These are phyloP conservation scores for Sebastes elongatus DNA, from an alignment of 2,797 vertebrate species.

Conservation along the genomic window DNA sequence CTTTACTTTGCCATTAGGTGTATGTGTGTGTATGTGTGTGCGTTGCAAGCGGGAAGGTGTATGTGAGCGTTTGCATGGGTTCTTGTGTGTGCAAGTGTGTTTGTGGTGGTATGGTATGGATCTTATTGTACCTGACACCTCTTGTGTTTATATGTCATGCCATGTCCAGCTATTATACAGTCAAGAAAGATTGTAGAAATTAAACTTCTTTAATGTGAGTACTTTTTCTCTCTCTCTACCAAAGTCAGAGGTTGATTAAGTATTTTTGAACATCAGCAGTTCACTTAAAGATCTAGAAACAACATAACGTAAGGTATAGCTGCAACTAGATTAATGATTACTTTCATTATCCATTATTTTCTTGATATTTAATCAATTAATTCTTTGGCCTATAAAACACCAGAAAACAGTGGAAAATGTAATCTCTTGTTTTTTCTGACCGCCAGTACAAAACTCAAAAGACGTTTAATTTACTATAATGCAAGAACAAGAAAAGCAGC, in stretches of 20 bases:
- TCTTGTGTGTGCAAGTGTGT: background rate
- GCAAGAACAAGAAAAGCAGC: background rate
- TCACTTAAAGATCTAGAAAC: background rate
- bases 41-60: background rate
- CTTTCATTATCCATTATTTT: background rate
- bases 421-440: too few species aligned
- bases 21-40: background rate
- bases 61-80: background rate
- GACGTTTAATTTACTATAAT: background rate
- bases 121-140: background rate
- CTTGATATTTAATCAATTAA: background rate
- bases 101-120: background rate
- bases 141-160: background rate
- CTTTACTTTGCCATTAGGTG: background rate
- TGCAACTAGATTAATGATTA: background rate
- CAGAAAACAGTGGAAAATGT: too few species aligned
- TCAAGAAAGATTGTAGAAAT: background rate
- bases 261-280: background rate
- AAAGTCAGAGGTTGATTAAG: background rate
- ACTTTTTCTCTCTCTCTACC: background rate
- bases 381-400: background rate
- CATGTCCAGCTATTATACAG: background rate
- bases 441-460: background rate
- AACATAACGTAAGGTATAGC: background rate
- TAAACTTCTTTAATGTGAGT: background rate